Evolutionary conservation across 2,888 invertebrate species (phyloP).

Genomic region (Luperina nickerlii): DNA sequence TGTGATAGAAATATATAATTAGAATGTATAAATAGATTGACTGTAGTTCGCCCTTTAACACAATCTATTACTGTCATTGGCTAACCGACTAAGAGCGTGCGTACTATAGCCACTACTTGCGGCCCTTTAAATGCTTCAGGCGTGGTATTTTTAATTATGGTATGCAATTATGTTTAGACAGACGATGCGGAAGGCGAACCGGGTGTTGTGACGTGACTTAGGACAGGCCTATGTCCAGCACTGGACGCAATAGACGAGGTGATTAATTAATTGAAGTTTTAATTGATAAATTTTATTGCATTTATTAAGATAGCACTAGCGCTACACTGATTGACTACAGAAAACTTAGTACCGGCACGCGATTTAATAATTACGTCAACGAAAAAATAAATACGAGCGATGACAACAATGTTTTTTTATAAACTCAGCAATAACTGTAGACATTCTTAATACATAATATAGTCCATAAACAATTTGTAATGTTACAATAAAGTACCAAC

Average conservation of each 20-base stretch:
- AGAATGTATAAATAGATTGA: constrained; percentile 44
- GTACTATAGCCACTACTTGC: constrained; percentile 13
- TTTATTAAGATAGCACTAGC: constrained; percentile 8
- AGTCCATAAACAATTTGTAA: constrained; percentile 29
- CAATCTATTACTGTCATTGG: constrained; percentile 47
- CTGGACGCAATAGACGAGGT: neutral
- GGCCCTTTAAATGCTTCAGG: neutral
- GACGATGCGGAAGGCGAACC: neutral
- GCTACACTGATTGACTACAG: constrained; percentile 46
- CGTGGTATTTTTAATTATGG: neutral
- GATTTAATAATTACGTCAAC: constrained; percentile 6
- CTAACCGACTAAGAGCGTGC: constrained; percentile 23
- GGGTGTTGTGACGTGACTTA: neutral
- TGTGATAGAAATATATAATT: constrained; percentile 37
- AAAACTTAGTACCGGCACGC: constrained; percentile 36
- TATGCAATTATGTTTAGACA: neutral
- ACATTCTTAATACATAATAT: constrained; percentile 35
- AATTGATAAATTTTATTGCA: constrained; percentile 39
- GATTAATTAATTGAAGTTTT: constrained; percentile 27
- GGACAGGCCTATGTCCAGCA: neutral
- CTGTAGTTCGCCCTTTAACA: constrained; percentile 46
- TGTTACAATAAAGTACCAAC: constrained; percentile 24
- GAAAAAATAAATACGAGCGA: constrained; percentile 12
- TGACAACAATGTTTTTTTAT: constrained; percentile 21
- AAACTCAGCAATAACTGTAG: constrained; percentile 3